Percentiles rank a stretch among this genome's conserved stretches.
These are phyloP conservation scores for Scophthalmus maximus DNA, from an alignment of 2,113 vertebrate genomes.

Conservation along the genomic window DNA sequence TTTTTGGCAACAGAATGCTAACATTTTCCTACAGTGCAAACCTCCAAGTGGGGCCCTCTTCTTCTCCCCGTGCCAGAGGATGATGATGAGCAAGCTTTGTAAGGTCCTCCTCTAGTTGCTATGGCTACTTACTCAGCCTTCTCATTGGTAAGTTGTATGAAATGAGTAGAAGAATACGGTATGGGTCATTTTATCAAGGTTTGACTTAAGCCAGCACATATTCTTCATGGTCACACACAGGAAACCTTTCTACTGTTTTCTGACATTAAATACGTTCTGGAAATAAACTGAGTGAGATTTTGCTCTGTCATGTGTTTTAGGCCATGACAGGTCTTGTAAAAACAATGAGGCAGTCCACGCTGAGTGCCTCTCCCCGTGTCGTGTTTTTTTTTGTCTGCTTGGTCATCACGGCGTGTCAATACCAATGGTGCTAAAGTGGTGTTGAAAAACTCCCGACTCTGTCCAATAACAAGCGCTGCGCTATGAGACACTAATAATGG, in stretches of 20 bases:
- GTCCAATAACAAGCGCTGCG: conserved; percentile 73
- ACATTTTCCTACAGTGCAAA: conserved; percentile 80
- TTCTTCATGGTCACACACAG: conserved; percentile 22
- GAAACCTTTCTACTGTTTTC: conserved; percentile 38
- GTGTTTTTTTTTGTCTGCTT: conserved; percentile 79
- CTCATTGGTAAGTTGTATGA: conserved; percentile 29
- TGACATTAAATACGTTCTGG: conserved; percentile 53
- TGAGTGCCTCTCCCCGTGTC: conserved; percentile 56
- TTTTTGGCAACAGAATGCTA: conserved; percentile 82
- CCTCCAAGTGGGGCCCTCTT: conserved; percentile 74
- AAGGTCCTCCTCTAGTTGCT: conserved; percentile 44
- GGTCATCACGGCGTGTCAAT: conserved; percentile 76
- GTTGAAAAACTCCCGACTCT: conserved; percentile 74
- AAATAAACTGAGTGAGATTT: conserved; percentile 57
- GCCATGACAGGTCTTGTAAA: conserved; percentile 61
- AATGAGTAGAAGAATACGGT: conserved; percentile 42
- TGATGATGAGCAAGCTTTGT: conserved; percentile 58
- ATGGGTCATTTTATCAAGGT: conserved; percentile 26
- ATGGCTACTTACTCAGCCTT: conserved; percentile 37
- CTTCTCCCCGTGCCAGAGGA: conserved; percentile 43
- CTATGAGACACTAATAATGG: conserved; percentile 75
- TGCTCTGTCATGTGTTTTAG: conserved; percentile 61
- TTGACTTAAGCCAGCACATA: conserved; percentile 37
- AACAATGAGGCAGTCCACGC: conserved; percentile 65
- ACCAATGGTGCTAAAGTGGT: conserved; percentile 65